These are phyloP conservation scores for Diadema setosum DNA, from an alignment of 35 echinoderm and acorn worm species.

Conservation along the genomic window DNA sequence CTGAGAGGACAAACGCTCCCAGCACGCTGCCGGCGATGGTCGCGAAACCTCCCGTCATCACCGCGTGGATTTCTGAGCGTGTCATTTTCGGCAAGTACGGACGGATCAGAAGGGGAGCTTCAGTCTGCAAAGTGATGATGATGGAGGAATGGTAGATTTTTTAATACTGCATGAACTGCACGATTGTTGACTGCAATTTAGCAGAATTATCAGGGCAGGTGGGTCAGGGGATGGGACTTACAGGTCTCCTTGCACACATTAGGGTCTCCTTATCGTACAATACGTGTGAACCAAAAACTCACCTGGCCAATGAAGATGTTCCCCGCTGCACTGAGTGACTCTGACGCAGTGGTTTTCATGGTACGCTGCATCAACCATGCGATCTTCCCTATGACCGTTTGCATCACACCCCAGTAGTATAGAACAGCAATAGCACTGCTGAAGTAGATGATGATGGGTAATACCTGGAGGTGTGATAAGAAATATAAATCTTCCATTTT, in stretches of 20 bases:
- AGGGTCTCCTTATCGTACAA: no score
- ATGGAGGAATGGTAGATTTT: no score
- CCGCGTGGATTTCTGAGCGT: slow-evolving; percentile 67
- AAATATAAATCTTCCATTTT: no score
- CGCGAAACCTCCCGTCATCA: slow-evolving; percentile 88
- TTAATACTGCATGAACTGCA: no score
- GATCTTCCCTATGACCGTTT: slow-evolving; percentile 65
- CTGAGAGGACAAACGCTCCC: slow-evolving; percentile 67
- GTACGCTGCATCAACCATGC: slow-evolving; percentile 80
- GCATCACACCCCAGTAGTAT: slow-evolving; percentile 83
- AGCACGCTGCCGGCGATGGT: slow-evolving; percentile 81
- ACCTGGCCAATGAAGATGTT: slow-evolving; percentile 95
- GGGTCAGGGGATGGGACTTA: no score
- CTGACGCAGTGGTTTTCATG: slow-evolving; percentile 78
- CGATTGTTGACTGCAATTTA: no score
- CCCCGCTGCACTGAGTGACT: slow-evolving; percentile 85
- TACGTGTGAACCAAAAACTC: no score
- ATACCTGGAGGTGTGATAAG: slow-evolving; percentile 14
- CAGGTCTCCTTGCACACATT: no score
- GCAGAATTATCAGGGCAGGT: no score
- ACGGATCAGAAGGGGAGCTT: slow-evolving; percentile 69
- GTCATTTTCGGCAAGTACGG: slow-evolving; percentile 65
- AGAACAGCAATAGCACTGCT: slow-evolving; percentile 55
- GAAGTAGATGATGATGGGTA: slow-evolving; percentile 84
- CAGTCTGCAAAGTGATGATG: slow-evolving; percentile 41